These are phyloP conservation scores for Acanthosepion esculentum DNA, from an alignment of 2,888 invertebrate species.

Conservation along the genomic window DNA sequence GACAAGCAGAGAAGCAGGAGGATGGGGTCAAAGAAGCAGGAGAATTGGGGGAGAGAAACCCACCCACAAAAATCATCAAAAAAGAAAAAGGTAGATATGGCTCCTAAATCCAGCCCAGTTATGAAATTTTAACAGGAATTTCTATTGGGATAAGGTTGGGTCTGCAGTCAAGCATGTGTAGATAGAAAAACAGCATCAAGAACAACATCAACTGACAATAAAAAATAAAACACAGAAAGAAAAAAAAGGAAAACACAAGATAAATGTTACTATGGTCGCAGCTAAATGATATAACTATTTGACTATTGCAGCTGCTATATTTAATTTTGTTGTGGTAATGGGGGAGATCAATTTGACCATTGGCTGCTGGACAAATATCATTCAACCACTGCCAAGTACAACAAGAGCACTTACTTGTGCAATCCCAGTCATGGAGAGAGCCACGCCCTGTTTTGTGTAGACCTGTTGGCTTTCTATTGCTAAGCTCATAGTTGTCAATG, in stretches of 20 bases:
- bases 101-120: slow-evolving; percentile 21
- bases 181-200: background rate
- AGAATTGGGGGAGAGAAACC: too few relatives aligned
- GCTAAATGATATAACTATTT: background rate
- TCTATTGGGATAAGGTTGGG: background rate
- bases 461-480: slow-evolving; percentile 96
- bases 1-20: background rate
- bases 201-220: background rate
- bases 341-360: slow-evolving; percentile 18
- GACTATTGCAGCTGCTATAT: background rate
- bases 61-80: background rate
- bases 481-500: slow-evolving; percentile 96
- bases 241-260: background rate
- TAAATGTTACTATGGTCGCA: background rate
- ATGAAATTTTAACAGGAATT: background rate
- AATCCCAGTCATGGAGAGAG: slow-evolving; percentile 96
- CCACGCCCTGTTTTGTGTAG: slow-evolving; percentile 95
- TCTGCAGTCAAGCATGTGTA: background rate
- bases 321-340: background rate
- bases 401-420: slow-evolving; percentile 84
- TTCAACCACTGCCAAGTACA: background rate
- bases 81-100: background rate
- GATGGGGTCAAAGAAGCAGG: too few relatives aligned
- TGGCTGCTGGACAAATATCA: slow-evolving; percentile 23
- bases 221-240: background rate